These are phyloP conservation scores for Hecatera dysodea DNA, from an alignment of 2,888 invertebrate genomes.

Conservation along the genomic window DNA sequence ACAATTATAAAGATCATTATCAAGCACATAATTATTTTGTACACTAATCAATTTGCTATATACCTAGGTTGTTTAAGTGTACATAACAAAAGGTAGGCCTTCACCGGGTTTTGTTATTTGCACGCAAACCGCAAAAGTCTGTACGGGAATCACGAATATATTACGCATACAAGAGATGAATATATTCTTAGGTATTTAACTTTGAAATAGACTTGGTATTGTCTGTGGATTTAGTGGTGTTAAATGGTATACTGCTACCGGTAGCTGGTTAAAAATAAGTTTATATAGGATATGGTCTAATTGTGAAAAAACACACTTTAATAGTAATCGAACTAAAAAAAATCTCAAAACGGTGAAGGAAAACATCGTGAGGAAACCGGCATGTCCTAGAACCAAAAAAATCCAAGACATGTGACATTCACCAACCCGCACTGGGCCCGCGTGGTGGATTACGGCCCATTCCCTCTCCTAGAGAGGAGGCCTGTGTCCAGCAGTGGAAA, in stretches of 20 bases:
- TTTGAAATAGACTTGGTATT: background rate
- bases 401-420: too few relatives aligned
- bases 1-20: constrained; percentile 54
- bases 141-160: constrained; percentile 37
- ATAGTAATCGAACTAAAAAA: too few relatives aligned
- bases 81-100: constrained; percentile 52
- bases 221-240: background rate
- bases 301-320: too few relatives aligned
- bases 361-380: too few relatives aligned
- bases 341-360: too few relatives aligned
- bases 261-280: background rate
- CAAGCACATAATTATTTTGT: constrained; percentile 46
- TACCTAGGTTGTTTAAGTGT: constrained; percentile 20
- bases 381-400: too few relatives aligned
- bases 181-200: constrained; percentile 11
- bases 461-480: too few relatives aligned
- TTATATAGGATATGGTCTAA: too few relatives aligned
- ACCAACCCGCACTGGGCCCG: too few relatives aligned
- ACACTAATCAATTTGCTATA: constrained; percentile 56
- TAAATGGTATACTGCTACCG: background rate
- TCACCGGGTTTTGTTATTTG: constrained; percentile 53
- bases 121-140: constrained; percentile 48
- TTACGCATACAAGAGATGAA: constrained; percentile 25
- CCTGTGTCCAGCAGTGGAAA: too few relatives aligned
- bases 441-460: too few relatives aligned